Percentiles rank a stretch among this genome's conserved stretches.
Evolutionary conservation across 2,888 invertebrate species (phyloP).

Genomic region (Rotaria socialis): DNA sequence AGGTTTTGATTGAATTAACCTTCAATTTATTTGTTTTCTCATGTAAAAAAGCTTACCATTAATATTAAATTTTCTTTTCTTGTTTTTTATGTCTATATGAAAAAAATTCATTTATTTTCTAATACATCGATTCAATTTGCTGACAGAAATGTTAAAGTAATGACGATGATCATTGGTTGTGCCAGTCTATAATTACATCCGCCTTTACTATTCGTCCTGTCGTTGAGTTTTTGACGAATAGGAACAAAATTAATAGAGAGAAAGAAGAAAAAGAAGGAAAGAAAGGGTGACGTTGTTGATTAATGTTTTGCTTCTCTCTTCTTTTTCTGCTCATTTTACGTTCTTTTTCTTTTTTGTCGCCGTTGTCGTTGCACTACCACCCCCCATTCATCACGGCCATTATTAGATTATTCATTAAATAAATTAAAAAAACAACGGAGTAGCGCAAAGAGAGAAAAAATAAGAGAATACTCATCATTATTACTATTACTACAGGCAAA

Average conservation of each 20-base stretch:
- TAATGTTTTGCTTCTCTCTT: conserved; percentile 17
- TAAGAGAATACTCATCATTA: conserved; percentile 9
- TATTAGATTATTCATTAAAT: conserved; percentile 32
- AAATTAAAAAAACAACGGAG: conserved; percentile 26
- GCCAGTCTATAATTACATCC: conserved; percentile 17
- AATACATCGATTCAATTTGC: no score
- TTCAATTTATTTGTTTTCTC: no score
- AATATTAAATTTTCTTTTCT: no score
- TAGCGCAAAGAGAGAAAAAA: not conserved
- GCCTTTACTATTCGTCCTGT: not conserved
- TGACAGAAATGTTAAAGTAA: not conserved
- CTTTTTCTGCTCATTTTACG: conserved; percentile 19
- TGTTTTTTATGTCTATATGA: no score
- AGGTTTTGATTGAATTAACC: no score
- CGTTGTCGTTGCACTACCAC: not conserved
- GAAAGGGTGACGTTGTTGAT: conserved; percentile 32
- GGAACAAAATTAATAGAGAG: not conserved
- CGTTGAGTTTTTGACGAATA: conserved; percentile 1
- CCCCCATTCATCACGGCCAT: conserved; percentile 18
- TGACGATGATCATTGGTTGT: conserved; percentile 23
- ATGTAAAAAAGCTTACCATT: no score
- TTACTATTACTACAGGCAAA: not conserved
- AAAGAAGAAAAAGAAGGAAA: not conserved
- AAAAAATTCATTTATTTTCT: no score
- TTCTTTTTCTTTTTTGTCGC: not conserved